Evolutionary conservation across 2,888 invertebrate genomes (phyloP), one percentile per base, ranked within the genome.

Genomic region (Lasiommata megera): DNA sequence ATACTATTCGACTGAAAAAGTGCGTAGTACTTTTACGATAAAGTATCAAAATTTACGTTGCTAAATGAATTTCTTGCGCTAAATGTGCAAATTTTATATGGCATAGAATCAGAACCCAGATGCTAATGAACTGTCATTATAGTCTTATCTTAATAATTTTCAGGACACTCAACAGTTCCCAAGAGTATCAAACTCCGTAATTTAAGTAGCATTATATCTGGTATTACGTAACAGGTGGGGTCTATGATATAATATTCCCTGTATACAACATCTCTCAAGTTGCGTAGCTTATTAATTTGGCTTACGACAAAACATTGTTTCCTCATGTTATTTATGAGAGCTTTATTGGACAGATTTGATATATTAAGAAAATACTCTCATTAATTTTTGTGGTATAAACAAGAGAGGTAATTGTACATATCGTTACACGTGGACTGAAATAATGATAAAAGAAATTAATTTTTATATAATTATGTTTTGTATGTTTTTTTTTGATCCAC

Each of bases 221-320:
- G 54, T 46, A 46, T 51, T 52, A 51, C 47, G 56, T 50, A 47
- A 41, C 62, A 60, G 62, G 62, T 62, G 62, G 51, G 23, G 48
- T 36, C 29, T 52, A 43, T 58, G 46, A 41, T 40, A 43, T 18
- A 29, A 56, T 48, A 40, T 50, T 57, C 37, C 46, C 41, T 54
- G 36, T 52, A 43, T 40, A 38, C 51, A 29, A 44, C 50, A 9
- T 41, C 55, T 41, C 48, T 16, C 23, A 12, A 52, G 17, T 47
- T 23, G n/a, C 50, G 46, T 14, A 50, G 54, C 56, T 62, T 62
- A 62, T 62, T 62, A 60, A 62, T 60, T 62, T 62, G 38, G 59
- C 62, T 62, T 60, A 62, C 31, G 50, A 54, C 60, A 57, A 57
- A 60, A 62, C 51, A 62, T 60, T 54, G 51, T 56, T 59, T 41